These are phyloP conservation scores for Stenotaenia linearis DNA, from an alignment of 2,888 invertebrate genomes.

Conservation along the genomic window DNA sequence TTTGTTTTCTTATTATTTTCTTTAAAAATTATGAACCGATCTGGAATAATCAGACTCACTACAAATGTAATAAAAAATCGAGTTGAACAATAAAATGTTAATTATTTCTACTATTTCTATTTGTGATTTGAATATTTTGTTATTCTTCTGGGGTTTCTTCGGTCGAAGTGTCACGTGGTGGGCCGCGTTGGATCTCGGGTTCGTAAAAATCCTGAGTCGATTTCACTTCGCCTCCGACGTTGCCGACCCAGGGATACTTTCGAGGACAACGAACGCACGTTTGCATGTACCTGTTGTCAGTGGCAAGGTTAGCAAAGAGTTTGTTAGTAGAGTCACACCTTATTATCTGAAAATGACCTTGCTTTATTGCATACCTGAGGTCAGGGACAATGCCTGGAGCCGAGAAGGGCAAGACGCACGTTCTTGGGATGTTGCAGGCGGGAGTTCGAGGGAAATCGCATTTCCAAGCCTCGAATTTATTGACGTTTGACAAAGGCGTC, in stretches of 20 bases:
- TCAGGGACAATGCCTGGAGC: constrained; percentile 68
- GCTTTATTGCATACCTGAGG: constrained; percentile 52
- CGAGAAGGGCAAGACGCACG: constrained; percentile 76
- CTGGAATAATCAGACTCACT: neutral
- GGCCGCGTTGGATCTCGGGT: constrained; percentile 53
- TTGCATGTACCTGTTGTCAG: constrained; percentile 65
- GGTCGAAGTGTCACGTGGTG: neutral
- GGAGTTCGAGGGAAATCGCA: constrained; percentile 67
- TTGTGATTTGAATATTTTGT: neutral
- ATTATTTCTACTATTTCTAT: too few relatives aligned
- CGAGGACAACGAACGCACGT: constrained; percentile 81
- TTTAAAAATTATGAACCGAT: neutral
- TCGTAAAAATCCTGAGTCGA: constrained; percentile 73
- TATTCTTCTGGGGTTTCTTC: neutral
- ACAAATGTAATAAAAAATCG: neutral
- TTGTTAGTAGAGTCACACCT: neutral
- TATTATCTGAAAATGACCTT: neutral
- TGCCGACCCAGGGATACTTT: constrained; percentile 80
- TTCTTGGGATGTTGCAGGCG: constrained; percentile 73
- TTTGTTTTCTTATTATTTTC: neutral
- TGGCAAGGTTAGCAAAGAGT: neutral
- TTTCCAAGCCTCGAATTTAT: constrained; percentile 72
- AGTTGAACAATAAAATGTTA: neutral
- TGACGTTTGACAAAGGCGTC: constrained; percentile 60
- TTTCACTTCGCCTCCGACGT: constrained; percentile 75